Conservation (phyloP, 23 tunicate genomes). For the Aplidium turbinatum region DNA sequence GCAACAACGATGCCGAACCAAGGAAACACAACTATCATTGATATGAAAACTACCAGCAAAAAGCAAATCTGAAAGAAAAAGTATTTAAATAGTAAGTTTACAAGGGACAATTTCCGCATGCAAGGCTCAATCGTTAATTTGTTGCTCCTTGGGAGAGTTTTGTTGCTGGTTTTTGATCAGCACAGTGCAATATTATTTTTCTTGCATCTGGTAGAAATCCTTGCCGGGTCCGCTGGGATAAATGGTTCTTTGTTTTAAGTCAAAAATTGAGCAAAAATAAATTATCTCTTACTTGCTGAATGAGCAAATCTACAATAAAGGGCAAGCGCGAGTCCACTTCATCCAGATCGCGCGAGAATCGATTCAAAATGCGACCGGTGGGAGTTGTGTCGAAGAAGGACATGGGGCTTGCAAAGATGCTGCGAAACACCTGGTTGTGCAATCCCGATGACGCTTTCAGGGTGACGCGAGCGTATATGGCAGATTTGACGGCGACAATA, state of each 20-base stretch:
- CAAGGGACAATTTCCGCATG: background rate
- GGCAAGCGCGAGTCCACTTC: conserved; percentile 68
- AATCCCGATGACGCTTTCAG: conserved; percentile 47
- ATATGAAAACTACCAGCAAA: conserved; percentile 40
- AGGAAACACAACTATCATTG: conserved; percentile 66
- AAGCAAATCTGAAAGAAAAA: conserved; percentile 22
- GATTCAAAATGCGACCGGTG: conserved; percentile 76
- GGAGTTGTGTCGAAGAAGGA: conserved; percentile 88
- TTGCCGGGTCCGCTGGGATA: no score
- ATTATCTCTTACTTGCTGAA: conserved; percentile 36
- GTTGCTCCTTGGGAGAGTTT: no score
- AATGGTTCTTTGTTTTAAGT: no score
- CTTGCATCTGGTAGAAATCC: no score
- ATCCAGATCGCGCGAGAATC: conserved; percentile 84
- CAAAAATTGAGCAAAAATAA: no score
- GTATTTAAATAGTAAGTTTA: background rate
- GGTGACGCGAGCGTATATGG: conserved; percentile 37
- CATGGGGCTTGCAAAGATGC: conserved; percentile 75
- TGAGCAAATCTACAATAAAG: conserved; percentile 48
- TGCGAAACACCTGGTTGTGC: conserved; percentile 68
- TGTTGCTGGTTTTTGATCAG: no score
- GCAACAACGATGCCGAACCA: conserved; percentile 51
- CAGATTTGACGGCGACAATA: conserved; percentile 46
- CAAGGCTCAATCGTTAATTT: no score
- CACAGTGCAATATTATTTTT: no score